Conservation (phyloP, 2,113 vertebrate species). For the Rhinogobius similis region DNA sequence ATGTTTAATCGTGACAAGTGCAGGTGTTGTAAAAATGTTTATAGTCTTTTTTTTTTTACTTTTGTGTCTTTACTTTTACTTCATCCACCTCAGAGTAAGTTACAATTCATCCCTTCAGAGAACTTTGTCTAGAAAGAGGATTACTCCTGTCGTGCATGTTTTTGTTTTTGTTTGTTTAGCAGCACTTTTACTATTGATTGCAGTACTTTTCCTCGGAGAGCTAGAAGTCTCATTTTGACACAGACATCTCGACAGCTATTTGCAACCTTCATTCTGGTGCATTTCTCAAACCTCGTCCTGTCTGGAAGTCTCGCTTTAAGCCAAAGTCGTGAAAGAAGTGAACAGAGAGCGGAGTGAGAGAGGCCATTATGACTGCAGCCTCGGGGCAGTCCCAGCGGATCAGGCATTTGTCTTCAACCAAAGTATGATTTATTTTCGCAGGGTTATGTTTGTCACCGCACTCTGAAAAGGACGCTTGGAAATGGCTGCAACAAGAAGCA, state of each 20-base stretch:
- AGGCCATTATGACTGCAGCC: constrained; percentile 73
- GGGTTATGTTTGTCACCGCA: constrained; percentile 75
- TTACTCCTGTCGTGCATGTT: no score
- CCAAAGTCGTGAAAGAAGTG: constrained; percentile 38
- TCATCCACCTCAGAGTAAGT: no score
- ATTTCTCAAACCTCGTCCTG: constrained; percentile 41
- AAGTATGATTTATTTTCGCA: constrained; percentile 80
- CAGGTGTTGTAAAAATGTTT: no score
- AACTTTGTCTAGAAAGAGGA: no score
- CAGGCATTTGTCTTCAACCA: constrained; percentile 78
- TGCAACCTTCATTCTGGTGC: constrained; percentile 26
- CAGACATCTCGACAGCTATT: not conserved
- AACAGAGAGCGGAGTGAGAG: constrained; percentile 33
- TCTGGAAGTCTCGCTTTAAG: constrained; percentile 64
- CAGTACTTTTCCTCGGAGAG: no score
- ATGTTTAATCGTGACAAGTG: no score
- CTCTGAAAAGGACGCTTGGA: constrained; percentile 68
- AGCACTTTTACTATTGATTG: no score
- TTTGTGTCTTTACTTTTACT: no score
- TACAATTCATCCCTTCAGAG: no score
- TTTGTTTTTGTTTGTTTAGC: no score
- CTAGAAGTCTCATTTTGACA: not conserved
- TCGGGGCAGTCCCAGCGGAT: constrained; percentile 69
- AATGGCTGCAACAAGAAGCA: constrained; percentile 59
- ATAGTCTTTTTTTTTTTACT: no score